A percentile compares a stretch with the other conserved stretches of the same genome.
phyloP scores from a whole-genome alignment of 92 coral and sea anemone genomes.

The Montipora capitata region DNA sequence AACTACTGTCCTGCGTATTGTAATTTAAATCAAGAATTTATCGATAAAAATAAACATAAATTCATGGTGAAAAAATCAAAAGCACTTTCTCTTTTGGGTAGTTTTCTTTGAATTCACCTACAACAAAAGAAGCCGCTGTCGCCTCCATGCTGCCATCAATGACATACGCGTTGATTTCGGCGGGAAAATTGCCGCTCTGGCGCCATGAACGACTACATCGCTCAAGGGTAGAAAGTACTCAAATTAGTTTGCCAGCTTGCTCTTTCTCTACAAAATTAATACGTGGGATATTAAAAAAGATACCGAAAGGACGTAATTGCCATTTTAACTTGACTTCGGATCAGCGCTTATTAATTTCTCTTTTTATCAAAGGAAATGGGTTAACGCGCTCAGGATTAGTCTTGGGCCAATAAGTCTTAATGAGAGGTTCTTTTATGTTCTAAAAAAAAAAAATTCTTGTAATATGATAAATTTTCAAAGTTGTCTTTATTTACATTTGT shows the following conservation, averaged over 20 bases:
- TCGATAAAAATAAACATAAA: background rate
- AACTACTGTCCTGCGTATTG: background rate
- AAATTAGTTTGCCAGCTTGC: slow-evolving; percentile 50
- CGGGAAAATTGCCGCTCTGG: slow-evolving; percentile 78
- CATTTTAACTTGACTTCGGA: background rate
- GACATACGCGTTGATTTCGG: slow-evolving; percentile 64
- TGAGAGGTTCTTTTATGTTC: too few species aligned
- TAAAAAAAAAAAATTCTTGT: too few species aligned
- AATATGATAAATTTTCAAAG: too few species aligned
- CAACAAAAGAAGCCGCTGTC: slow-evolving; percentile 61
- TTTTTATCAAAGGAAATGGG: background rate
- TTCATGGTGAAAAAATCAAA: background rate
- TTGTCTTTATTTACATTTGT: background rate
- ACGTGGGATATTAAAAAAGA: slow-evolving; percentile 3
- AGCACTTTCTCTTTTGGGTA: background rate
- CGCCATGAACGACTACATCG: slow-evolving; percentile 76
- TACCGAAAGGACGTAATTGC: slow-evolving; percentile 36
- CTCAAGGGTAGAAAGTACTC: slow-evolving; percentile 59
- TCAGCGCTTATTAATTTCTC: background rate
- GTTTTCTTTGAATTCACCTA: slow-evolving; percentile 24
- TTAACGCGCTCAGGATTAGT: too few species aligned
- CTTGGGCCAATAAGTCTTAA: too few species aligned
- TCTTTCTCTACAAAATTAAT: slow-evolving; percentile 7
- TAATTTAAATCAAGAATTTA: background rate
- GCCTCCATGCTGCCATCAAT: slow-evolving; percentile 57